Evolutionary conservation across 2,888 invertebrate genomes (phyloP), one percentile per base, ranked within the genome.

Genomic region (Synanthedon myopaeformis): DNA sequence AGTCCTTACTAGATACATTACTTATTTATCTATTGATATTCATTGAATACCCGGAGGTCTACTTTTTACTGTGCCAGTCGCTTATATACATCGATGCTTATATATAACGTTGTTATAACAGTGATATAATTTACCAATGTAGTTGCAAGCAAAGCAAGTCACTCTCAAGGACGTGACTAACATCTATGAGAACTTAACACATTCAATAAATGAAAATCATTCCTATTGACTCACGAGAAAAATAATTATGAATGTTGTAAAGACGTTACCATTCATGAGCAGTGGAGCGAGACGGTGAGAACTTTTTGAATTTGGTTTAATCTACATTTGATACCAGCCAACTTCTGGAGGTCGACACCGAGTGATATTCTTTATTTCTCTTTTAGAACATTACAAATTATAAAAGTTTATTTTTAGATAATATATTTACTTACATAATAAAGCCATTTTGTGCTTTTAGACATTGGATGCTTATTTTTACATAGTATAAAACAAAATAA

Each of bases 281-380:
- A 72, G 68, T 80, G 76, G 70, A 81, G 78, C 86, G 80, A 69
- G 73, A 76, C 87, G 79, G 77, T 87, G 86, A 82, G 87, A 87
- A 87, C 79, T 69, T 77, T 79, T 79, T 57, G 67, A 74, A 74
- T 76, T 76, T 74, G 66, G 74, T 75, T 68, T 78, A 76, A 49
- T 79, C 78, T 82, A 77, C 74, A 81, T 82, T 79, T 79, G 81
- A 82, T 80, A 77, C 74, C 71, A 74, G 72, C 76, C 76, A 78
- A 71, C 69, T 71, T 63, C 35, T 35, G 60, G 78, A 72, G 79
- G 78, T 75, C 72, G 70, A 62, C 59, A 70, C 76, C 75, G 58
- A 76, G 72, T 70, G 63, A 63, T 67, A 64, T 62, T 45, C 13
- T 1, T 35, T 35, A 35, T 35, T 35, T 35, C 35, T 35, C 8